phyloP scores from a whole-genome alignment of 2,113 vertebrate species.

The Tiliqua scincoides region DNA sequence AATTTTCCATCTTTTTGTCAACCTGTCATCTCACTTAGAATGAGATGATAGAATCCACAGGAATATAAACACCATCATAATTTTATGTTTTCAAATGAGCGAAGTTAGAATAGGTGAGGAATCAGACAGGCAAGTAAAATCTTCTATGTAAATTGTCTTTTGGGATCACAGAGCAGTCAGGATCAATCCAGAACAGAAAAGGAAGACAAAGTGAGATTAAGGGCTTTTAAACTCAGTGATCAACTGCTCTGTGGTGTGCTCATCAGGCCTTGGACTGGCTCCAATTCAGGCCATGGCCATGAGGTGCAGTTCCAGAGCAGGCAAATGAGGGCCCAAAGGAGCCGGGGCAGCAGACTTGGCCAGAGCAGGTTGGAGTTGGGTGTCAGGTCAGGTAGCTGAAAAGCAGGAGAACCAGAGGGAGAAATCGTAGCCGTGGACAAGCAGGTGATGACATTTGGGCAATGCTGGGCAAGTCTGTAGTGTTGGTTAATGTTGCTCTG shows the following conservation, averaged over 20 bases:
- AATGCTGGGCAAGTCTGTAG: no score
- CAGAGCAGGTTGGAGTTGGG: no score
- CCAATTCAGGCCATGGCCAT: no score
- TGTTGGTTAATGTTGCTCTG: no score
- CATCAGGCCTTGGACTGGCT: no score
- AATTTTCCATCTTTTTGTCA: constrained; percentile 53
- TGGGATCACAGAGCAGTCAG: not conserved
- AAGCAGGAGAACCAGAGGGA: no score
- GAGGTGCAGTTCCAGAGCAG: no score
- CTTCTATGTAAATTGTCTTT: constrained; percentile 3
- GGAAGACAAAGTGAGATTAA: not conserved
- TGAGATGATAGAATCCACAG: constrained; percentile 45
- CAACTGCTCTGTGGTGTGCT: not conserved
- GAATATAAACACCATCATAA: constrained; percentile 47
- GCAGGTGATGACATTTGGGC: no score
- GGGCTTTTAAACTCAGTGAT: not conserved
- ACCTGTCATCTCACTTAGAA: constrained; percentile 42
- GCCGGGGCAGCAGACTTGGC: no score
- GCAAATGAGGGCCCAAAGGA: no score
- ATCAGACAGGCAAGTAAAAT: constrained; percentile 23
- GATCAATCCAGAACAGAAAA: not conserved
- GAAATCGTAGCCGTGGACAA: no score
- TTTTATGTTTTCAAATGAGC: constrained; percentile 13
- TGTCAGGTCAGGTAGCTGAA: no score
- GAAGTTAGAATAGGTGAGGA: constrained; percentile 19